Evolutionary conservation across 2,888 invertebrate species (phyloP).

Genomic region (Cryptophagus acutangulus): DNA sequence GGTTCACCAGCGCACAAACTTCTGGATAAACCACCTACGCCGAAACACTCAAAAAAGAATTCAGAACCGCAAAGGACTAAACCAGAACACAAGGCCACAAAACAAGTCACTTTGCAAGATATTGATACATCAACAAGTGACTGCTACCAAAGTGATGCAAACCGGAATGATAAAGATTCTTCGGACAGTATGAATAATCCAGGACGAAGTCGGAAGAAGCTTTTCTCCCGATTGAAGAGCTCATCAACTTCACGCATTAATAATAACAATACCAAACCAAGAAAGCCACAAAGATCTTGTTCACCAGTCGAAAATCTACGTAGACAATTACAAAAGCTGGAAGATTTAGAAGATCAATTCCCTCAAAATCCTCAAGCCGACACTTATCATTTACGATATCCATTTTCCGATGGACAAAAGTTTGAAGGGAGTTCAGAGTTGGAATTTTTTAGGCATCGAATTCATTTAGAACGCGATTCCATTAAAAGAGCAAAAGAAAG

Average conservation of each 20-base stretch:
- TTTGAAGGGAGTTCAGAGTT: constrained; percentile 60
- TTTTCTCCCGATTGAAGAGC: constrained; percentile 56
- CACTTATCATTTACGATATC: constrained; percentile 75
- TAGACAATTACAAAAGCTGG: constrained; percentile 73
- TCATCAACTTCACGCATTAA: constrained; percentile 61
- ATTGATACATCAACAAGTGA: constrained; percentile 49
- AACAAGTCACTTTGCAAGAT: constrained; percentile 43
- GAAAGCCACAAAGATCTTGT: constrained; percentile 57
- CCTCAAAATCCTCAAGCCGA: constrained; percentile 61
- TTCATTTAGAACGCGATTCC: constrained; percentile 74
- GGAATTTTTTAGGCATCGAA: constrained; percentile 79
- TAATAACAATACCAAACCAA: constrained; percentile 54
- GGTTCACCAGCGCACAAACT: constrained; percentile 30
- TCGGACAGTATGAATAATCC: constrained; percentile 51
- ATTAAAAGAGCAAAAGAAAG: constrained; percentile 78
- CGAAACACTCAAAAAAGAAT: constrained; percentile 33
- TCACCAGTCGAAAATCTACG: constrained; percentile 76
- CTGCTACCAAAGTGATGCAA: constrained; percentile 48
- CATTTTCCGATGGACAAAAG: constrained; percentile 62
- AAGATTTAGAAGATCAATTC: constrained; percentile 78
- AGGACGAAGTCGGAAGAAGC: constrained; percentile 59
- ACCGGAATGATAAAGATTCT: constrained; percentile 44
- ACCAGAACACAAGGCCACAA: constrained; percentile 43
- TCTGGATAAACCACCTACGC: constrained; percentile 39
- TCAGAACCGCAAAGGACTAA: constrained; percentile 40